A percentile compares a stretch with the other conserved stretches of the same genome.
These are phyloP conservation scores for Tetramorium bicarinatum DNA, from an alignment of 2,888 invertebrate genomes.

Conservation along the genomic window DNA sequence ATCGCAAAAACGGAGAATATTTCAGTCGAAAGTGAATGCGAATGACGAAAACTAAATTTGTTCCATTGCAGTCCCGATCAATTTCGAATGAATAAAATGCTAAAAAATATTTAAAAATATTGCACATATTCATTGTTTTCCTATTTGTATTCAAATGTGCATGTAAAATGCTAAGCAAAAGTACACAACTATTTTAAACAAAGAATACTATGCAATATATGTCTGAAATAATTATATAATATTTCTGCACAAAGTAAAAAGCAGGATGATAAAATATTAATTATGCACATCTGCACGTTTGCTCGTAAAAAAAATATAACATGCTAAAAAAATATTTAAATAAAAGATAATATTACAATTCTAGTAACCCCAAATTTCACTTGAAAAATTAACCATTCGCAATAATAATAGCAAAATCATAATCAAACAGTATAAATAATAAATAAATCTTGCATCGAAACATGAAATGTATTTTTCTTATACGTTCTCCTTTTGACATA, in stretches of 20 bases:
- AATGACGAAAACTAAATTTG: conserved; percentile 12
- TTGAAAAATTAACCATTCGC: conserved; percentile 1
- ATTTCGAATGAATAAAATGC: conserved; percentile 35
- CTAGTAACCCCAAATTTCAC: not conserved
- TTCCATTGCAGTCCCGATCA: not conserved
- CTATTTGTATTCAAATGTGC: conserved; percentile 5
- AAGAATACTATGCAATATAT: not conserved
- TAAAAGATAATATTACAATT: conserved; percentile 1
- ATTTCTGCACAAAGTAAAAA: conserved; percentile 1
- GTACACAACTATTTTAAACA: not conserved
- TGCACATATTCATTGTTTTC: not conserved
- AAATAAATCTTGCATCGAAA: conserved; percentile 1
- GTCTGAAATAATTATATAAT: conserved; percentile 9
- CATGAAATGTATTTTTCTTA: conserved; percentile 16
- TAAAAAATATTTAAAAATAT: conserved; percentile 23
- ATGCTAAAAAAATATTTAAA: not conserved
- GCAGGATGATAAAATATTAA: not conserved
- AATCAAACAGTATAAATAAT: not conserved
- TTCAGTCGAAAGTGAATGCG: conserved; percentile 36
- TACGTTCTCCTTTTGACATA: not conserved
- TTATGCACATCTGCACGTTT: not conserved
- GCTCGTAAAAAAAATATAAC: not conserved
- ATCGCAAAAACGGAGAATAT: conserved; percentile 60
- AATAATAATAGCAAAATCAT: conserved; percentile 29
- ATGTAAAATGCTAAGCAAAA: conserved; percentile 13